phyloP scores from a whole-genome alignment of 2,113 vertebrate species.

The Plestiodon gilberti region DNA sequence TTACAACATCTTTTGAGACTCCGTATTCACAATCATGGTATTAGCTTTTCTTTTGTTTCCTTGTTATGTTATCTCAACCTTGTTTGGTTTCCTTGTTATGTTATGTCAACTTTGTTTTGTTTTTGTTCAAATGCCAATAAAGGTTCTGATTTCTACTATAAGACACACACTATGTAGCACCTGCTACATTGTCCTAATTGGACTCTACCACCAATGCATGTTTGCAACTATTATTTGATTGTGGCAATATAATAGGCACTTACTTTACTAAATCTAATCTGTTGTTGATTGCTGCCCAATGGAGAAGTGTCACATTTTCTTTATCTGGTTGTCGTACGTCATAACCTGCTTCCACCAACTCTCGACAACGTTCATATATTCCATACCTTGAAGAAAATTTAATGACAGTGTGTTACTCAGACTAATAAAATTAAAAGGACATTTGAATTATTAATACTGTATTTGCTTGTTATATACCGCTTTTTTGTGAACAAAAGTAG shows the following conservation, averaged over 20 bases:
- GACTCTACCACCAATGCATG: not conserved
- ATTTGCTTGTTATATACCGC: no score
- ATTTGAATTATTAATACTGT: no score
- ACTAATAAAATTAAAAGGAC: not conserved
- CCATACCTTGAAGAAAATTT: constrained; percentile 84
- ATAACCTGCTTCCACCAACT: constrained; percentile 97
- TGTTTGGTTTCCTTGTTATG: no score
- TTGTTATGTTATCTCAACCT: not conserved
- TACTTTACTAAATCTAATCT: constrained; percentile 98
- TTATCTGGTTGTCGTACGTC: constrained; percentile 98
- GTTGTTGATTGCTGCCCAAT: constrained; percentile 99
- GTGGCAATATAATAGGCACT: constrained; percentile 55
- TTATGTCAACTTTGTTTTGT: no score
- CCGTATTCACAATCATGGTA: no score
- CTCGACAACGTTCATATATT: constrained; percentile 95
- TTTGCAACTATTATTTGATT: not conserved
- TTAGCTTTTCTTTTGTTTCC: not conserved
- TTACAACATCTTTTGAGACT: no score
- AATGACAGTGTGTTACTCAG: not conserved
- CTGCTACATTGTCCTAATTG: not conserved
- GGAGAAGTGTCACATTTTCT: constrained; percentile 97
- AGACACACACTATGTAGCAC: no score
- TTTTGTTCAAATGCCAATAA: no score
- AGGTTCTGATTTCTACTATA: no score
- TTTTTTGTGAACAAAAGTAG: no score